Percentiles rank a stretch among this genome's conserved stretches.
phyloP scores from a whole-genome alignment of 1,140 invertebrate species.

The Forficula auricularia region DNA sequence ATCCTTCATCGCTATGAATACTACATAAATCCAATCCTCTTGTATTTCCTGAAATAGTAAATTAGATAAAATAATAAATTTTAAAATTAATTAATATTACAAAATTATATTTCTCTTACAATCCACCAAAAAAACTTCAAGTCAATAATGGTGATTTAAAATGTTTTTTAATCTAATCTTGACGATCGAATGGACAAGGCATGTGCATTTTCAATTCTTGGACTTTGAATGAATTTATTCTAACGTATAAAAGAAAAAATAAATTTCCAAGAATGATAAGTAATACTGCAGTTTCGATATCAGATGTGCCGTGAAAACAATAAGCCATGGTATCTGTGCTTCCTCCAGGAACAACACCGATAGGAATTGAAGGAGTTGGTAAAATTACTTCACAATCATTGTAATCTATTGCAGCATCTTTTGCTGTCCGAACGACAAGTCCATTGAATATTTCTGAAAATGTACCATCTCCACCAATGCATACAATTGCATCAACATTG shows the following conservation, averaged over 20 bases:
- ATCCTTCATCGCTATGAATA: slow-evolving; percentile 42
- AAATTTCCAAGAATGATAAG: slow-evolving; percentile 56
- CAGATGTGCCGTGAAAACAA: slow-evolving; percentile 65
- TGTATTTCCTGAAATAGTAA: slow-evolving; percentile 35
- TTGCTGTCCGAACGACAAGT: slow-evolving; percentile 33
- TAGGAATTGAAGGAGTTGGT: slow-evolving; percentile 39
- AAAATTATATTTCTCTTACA: no score
- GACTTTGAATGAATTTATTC: no score
- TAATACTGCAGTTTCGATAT: slow-evolving; percentile 60
- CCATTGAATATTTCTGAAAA: slow-evolving; percentile 73
- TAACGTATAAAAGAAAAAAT: slow-evolving; percentile 4
- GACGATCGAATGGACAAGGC: no score
- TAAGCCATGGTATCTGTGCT: slow-evolving; percentile 71
- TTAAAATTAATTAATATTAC: no score
- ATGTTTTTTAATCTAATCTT: no score
- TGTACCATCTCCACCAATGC: slow-evolving; percentile 77
- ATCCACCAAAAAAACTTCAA: no score
- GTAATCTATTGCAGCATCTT: slow-evolving; percentile 36
- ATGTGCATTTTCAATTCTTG: no score
- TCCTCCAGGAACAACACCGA: slow-evolving; percentile 65
- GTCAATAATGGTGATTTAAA: no score
- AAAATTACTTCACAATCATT: slow-evolving; percentile 39
- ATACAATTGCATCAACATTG: slow-evolving; percentile 47
- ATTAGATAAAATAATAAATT: slow-evolving; percentile 7
- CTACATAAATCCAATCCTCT: slow-evolving; percentile 61